Base-by-base conservation (phyloP, 2,797 vertebrate genomes). In the Acanthis flammea region DNA sequence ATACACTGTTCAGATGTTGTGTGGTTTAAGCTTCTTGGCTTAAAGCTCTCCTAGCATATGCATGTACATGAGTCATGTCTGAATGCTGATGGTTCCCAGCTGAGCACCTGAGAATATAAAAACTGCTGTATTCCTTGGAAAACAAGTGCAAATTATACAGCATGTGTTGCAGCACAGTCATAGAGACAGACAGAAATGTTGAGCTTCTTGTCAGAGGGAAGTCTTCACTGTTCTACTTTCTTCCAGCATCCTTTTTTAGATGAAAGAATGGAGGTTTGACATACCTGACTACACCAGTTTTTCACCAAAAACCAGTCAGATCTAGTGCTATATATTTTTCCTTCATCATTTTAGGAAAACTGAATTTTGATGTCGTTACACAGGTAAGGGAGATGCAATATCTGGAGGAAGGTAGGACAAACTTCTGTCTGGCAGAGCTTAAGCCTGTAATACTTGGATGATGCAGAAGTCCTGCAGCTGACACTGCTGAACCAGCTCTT, bases 131-230 rank as follows among this genome's bases (percentile, higher is more conserved):
- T 27, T 50, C 37, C 37, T 70, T 66, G 55, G 37, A 71, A 79
- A 91, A 84, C 5, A 68, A 48, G 63, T 55, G 17, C 35, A 6
- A 6, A 3, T 73, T 55, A 44, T 47, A 41, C 23, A 89, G n/a
- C 4, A 6, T 0, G 0, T 28, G 15, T 55, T 75, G 15, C n/a
- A 65, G 45, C 39, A 37, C 51, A 62, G 19, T 18, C 63, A 22
- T 53, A 54, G 73, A 84, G 65, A 24, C 3, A 63, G 33, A 13
- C 30, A 55, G 19, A 87, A 89, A 53, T 54, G 24, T 28, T 86
- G 27, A 71, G 15, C 41, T 61, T 83, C 39, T 44, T 68, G 9
- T 22, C 61, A 37, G 25, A 80, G 22, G 31, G 11, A 63, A 78
- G 35, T 47, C 35, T 90, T 78, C n/a, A 14, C 5, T 37, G 5